Percentiles rank a stretch among this genome's conserved stretches.
Evolutionary conservation across 2,797 vertebrate genomes (phyloP).

Genomic region (Streptopelia turtur): DNA sequence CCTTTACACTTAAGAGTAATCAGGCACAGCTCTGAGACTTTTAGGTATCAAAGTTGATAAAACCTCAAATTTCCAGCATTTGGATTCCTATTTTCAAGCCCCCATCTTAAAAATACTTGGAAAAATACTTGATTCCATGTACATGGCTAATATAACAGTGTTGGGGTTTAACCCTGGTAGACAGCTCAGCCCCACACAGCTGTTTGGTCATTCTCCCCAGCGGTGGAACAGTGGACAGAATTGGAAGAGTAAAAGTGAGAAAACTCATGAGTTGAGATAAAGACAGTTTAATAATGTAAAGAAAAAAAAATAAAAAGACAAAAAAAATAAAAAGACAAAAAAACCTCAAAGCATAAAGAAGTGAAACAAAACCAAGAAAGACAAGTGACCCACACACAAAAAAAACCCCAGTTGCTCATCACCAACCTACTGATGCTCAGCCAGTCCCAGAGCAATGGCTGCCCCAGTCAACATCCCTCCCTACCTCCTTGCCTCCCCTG

Average conservation of each 20-base stretch:
- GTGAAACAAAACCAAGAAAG: background rate
- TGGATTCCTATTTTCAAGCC: background rate
- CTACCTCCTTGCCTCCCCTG: background rate
- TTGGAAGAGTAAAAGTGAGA: background rate
- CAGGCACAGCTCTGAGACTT: background rate
- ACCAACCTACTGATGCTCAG: background rate
- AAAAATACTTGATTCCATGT: background rate
- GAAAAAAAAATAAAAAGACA: too few relatives aligned
- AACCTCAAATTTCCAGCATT: background rate
- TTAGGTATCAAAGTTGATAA: background rate
- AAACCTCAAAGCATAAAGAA: background rate
- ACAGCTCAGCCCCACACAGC: background rate
- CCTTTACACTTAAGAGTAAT: background rate
- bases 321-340: background rate
- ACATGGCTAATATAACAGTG: background rate
- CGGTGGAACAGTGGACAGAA: background rate
- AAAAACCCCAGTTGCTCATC: rapidly evolving
- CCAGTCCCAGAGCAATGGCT: rapidly evolving
- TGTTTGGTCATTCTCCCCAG: background rate
- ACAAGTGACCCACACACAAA: background rate
- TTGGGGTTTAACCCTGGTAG: background rate
- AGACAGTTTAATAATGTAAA: background rate
- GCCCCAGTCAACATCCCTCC: background rate
- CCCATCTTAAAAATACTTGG: background rate
- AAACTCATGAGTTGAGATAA: background rate